phyloP scores from a whole-genome alignment of 2,888 invertebrate species.

The Cheiracanthium punctorium region DNA sequence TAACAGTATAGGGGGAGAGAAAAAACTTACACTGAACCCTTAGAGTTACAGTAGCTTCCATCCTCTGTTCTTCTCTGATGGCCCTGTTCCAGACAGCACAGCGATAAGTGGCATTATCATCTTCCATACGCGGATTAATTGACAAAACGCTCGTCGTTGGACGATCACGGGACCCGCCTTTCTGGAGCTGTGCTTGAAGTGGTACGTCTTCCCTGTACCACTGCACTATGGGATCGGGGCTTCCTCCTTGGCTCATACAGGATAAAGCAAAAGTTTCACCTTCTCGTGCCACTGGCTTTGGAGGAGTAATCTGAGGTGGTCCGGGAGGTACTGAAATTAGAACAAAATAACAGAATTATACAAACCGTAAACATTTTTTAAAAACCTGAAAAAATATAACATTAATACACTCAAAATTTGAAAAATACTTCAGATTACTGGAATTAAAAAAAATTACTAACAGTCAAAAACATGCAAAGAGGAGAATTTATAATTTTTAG shows the following conservation, averaged over 20 bases:
- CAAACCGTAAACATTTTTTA: no score
- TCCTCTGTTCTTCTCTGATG: constrained; percentile 86
- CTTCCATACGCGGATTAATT: constrained; percentile 86
- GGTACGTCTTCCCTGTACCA: constrained; percentile 88
- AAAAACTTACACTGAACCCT: constrained; percentile 89
- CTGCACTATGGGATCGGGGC: constrained; percentile 88
- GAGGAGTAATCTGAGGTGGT: constrained; percentile 85
- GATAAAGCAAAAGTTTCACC: constrained; percentile 75
- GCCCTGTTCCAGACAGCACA: constrained; percentile 94
- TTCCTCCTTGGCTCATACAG: constrained; percentile 88
- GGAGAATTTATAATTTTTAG: no score
- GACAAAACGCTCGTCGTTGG: constrained; percentile 84
- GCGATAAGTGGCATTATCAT: constrained; percentile 88
- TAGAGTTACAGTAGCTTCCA: constrained; percentile 86
- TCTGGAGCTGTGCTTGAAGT: constrained; percentile 82
- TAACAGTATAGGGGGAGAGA: no score
- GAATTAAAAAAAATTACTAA: no score
- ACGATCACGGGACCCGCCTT: constrained; percentile 84
- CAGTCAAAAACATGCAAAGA: no score
- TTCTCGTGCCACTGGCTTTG: constrained; percentile 88
- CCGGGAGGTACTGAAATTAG: constrained; percentile 85
- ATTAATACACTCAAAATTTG: no score
- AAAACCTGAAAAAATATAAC: no score
- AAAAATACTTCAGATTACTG: no score
- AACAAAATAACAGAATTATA: no score